Evolutionary conservation across 1,140 invertebrate species (phyloP), one percentile per base, ranked within the genome.

Genomic region (Bombus haemorrhoidalis): DNA sequence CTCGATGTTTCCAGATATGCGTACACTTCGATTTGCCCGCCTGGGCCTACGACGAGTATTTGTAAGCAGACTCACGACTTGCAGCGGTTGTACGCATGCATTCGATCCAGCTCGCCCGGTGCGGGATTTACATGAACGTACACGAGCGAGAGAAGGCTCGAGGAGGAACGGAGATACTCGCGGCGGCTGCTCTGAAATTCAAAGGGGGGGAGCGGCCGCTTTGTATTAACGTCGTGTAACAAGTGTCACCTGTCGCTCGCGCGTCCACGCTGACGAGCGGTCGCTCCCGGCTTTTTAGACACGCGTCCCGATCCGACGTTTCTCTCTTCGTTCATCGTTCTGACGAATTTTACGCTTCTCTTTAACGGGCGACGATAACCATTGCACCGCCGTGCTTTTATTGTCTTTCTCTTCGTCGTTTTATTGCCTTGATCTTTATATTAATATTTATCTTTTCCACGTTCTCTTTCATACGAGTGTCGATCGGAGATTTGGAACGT

Each of bases 161-260:
- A 62, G 53, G 32, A n/a, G n/a, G 8, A 62, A 59, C 75, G 62
- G 34, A 47, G 62, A 68, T 43, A 37, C n/a, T 68, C 28, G 71
- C 13, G 68, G 77, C 72, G 57, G 75, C 74, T 77, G 83, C 37
- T 85, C 39, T 72, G 72, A 85, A 87, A 73, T 85, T 85, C 76
- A 71, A 85, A 66, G 28, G 69, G 81, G 41, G 41, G 43, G 59
- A n/a, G 10, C 66, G 74, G 59, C 64, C 75, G 69, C 87, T 85
- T 76, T 77, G 64, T 88, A 74, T 81, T 85, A 85, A 78, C 85
- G 69, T 89, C 77, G 83, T 81, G 64, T 76, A 81, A 72, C 81
- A 73, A 78, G 81, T 59, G 59, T 57, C 81, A 85, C 57, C 64
- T 85, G 77, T 74, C 77, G 68, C 22, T 78, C 53, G 43, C 59